Evolutionary conservation across 2,888 invertebrate species (phyloP), one percentile per base, ranked within the genome.

Genomic region (Drosophila rubida): DNA sequence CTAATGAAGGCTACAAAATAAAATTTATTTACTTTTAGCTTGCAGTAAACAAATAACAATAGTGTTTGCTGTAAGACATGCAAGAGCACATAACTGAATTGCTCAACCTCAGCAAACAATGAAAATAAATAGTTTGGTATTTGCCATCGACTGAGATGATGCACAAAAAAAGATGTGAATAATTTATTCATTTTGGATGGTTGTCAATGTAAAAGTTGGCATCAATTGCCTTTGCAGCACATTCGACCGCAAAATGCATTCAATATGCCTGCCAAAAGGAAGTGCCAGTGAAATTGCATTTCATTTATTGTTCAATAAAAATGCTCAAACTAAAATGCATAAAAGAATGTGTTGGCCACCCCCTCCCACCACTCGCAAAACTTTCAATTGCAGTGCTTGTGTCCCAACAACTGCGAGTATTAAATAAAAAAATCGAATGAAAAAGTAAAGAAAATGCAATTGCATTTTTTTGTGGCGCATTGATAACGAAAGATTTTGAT

Each of bases 401-500:
- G 9, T 11, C 30, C 30, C 30, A 30, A 30, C 44, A 50, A 51
- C 59, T 48, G 64, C 22, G 49, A 66, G 35, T 51, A 42, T 13
- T 32, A 59, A 39, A 42, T 37, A 44, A 25, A 45, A 11, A 16
- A 41, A 27, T 23, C 19, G 19, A 19, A n/a, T n/a, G n/a, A 19
- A 19, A 19, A 19, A 19, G 19, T 14, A 22, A 30, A 9, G 8
- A 8, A 27, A 22, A 45, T 76, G 32, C 60, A 66, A 71, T 73
- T 54, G 66, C 49, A 46, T 25, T 73, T 66, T 58, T 45, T 57
- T 41, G 66, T 42, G 46, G 19, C 39, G 72, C 51, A 68, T 64
- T 72, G 78, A 57, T 64, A 68, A 44, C 69, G 27, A 78, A 75
- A 75, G 75, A 75, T 77, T 77, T 77, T 75, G 69, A 75, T 75